phyloP scores from a whole-genome alignment of 2,113 vertebrate genomes.

The Coreoperca whiteheadi region DNA sequence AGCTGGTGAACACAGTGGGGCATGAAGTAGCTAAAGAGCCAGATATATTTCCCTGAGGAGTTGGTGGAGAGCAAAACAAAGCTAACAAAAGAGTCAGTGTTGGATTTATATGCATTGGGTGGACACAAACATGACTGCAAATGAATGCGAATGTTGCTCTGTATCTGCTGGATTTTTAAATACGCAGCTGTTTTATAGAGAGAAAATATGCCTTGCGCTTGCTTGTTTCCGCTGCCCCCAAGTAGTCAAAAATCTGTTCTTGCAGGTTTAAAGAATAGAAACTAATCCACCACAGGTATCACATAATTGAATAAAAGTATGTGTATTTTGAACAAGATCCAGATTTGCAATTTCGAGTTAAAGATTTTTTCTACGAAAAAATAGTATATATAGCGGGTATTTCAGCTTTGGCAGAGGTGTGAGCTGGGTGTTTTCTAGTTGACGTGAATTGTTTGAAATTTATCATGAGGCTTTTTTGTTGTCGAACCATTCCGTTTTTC shows the following conservation, averaged over 20 bases:
- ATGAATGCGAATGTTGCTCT: constrained; percentile 13
- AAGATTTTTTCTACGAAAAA: background rate
- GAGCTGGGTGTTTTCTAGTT: background rate
- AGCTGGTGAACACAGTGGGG: background rate
- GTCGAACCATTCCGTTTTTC: constrained; percentile 8
- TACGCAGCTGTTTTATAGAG: background rate
- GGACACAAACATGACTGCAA: constrained; percentile 1
- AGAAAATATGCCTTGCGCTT: background rate
- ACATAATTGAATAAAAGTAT: background rate
- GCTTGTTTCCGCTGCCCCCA: background rate
- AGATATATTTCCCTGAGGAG: constrained; percentile 9
- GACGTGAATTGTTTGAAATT: background rate
- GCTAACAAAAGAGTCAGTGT: background rate
- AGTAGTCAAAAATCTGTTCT: background rate
- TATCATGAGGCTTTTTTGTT: constrained; percentile 7
- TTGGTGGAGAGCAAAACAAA: constrained; percentile 13
- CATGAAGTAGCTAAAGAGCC: constrained; percentile 12
- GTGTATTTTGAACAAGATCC: background rate
- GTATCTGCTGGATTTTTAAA: constrained; percentile 7
- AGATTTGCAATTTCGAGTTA: background rate
- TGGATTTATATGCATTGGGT: constrained; percentile 9
- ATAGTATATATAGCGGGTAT: background rate
- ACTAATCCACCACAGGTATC: background rate
- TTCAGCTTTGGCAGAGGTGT: background rate
- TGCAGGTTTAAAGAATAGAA: background rate